Conservation (phyloP, 2,797 vertebrate species). For the Enteromius argenteus region DNA sequence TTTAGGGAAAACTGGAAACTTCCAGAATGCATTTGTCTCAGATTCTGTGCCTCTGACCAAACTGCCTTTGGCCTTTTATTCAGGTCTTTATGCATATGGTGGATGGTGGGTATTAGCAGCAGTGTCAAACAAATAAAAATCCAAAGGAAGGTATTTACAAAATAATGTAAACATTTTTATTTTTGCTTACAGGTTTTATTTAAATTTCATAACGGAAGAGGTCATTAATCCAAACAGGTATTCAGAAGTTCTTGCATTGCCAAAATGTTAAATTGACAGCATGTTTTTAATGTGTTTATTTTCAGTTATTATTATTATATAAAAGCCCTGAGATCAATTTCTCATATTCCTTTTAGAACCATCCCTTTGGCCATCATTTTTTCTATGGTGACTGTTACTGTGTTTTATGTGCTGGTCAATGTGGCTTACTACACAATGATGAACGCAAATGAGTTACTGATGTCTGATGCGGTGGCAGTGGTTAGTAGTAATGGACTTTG, state of each 20-base stretch:
- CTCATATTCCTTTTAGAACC: constrained; percentile 75
- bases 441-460: constrained; percentile 87
- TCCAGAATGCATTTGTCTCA: constrained; percentile 83
- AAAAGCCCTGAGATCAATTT: constrained; percentile 31
- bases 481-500: constrained; percentile 77
- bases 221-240: constrained; percentile 89
- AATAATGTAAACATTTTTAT: neutral
- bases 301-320: neutral
- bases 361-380: constrained; percentile 90
- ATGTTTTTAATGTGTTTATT: neutral
- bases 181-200: constrained; percentile 82
- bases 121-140: neutral
- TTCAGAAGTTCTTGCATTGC: neutral
- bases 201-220: constrained; percentile 89
- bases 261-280: neutral
- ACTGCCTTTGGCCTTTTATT: constrained; percentile 89
- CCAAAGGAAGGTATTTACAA: neutral
- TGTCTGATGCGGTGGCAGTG: constrained; percentile 93
- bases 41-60: constrained; percentile 77
- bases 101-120: constrained; percentile 83
- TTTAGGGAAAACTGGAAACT: constrained; percentile 85
- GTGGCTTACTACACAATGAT: constrained; percentile 94
- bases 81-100: constrained; percentile 88
- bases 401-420: constrained; percentile 91
- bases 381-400: constrained; percentile 91